Base-by-base conservation (phyloP, 2,888 invertebrate genomes). In the Ditylenchus weischeri region DNA sequence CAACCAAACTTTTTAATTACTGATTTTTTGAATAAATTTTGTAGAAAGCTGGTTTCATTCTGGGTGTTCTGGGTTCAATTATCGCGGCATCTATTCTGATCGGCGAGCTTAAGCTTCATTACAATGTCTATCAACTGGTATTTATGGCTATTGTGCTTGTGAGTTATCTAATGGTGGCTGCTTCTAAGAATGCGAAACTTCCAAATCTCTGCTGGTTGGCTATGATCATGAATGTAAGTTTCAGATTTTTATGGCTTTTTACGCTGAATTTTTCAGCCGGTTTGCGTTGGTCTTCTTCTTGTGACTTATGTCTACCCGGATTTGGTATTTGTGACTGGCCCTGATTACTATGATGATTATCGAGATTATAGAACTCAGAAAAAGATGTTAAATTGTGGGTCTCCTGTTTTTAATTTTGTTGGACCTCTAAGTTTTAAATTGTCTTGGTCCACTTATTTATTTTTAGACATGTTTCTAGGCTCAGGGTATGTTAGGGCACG, bases 141-240 rank as follows among this genome's bases (percentile, higher is more conserved):
- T 54, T 54, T 54, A 54, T 54, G 54, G 54, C 23, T 2, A 54
- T 54, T 29, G 54, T 54, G 29, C 54, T 54, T 11, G 21, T 21
- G 7, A 29, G 23, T 7, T 54, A 54, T 54, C 29, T 54, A 11
- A 54, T 54, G 54, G 54, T 54, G 21, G 29, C 54, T 29, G 54
- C 54, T 54, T 54, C 54, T 13, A 54, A 54, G 11, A 7, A 54
- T 54, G 54, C 54, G n/a, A 54, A 54, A 29, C 54, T 54, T 11
- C 54, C 54, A n/a, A 54, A 54, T 54, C 54, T 54, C 11, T 54
- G 54, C 29, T 54, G 54, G 54, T n/a, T 54, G n/a, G 54, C 29
- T 29, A 11, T 54, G 23, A 54, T 54, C n/a, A 54, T 54, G 54
- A 54, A 54, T 54, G 54, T 54, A 54, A 18, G 54, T 11, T 54